Percentiles rank a stretch among this genome's conserved stretches.
Conservation (phyloP, 2,113 vertebrate genomes). For the Alethe diademata region DNA sequence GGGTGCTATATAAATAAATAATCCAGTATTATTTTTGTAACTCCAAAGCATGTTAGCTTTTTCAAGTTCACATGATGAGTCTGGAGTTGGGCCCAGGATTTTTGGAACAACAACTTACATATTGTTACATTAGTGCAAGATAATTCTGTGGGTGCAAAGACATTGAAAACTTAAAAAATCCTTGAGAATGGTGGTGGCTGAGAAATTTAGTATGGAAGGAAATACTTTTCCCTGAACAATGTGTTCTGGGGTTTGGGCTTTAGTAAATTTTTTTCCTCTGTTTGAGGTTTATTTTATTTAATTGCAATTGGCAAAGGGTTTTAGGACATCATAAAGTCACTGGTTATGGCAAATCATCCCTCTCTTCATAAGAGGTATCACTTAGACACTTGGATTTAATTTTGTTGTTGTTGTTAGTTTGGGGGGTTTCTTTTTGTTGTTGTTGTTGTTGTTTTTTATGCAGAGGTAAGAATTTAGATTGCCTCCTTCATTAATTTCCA, state of each 20-base stretch:
- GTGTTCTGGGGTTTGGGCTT: neutral
- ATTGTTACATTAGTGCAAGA: neutral
- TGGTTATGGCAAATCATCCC: neutral
- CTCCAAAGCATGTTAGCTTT: neutral
- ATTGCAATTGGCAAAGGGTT: neutral
- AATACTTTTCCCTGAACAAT: neutral
- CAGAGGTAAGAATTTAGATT: neutral
- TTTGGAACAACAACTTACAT: neutral
- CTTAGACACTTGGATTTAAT: neutral
- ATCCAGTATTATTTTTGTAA: neutral
- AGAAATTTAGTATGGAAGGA: neutral
- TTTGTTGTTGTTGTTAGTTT: neutral
- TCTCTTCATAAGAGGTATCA: neutral
- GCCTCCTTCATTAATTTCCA: neutral
- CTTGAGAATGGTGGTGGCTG: neutral
- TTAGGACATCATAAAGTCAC: neutral
- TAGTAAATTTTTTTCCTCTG: accelerated
- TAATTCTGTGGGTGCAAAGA: neutral
- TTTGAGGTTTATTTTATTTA: neutral
- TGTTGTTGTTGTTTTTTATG: neutral
- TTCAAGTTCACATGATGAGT: neutral
- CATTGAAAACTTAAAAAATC: neutral
- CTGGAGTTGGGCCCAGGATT: neutral
- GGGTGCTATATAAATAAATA: slow-evolving; percentile 39
- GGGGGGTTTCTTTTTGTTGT: neutral